phyloP scores from a whole-genome alignment of 1,140 invertebrate species.

The Papilio xuthus region DNA sequence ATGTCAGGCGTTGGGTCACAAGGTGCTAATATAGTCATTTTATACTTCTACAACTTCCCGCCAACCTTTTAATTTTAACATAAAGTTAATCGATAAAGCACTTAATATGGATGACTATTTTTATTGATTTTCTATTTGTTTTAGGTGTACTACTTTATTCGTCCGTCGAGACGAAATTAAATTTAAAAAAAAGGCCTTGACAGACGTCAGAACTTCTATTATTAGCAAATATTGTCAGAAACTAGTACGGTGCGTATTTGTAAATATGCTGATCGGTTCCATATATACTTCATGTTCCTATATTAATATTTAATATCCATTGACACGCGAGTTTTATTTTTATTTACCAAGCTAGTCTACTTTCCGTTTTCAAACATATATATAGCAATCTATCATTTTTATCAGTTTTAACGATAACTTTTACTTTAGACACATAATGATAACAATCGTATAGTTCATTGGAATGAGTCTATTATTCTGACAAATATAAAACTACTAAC shows the following conservation, averaged over 20 bases:
- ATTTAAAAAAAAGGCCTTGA: too few species aligned
- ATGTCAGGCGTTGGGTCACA: not conserved
- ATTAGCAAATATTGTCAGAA: not conserved
- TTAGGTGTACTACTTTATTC: too few species aligned
- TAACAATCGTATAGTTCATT: too few species aligned
- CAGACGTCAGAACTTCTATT: constrained; percentile 2
- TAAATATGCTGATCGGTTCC: not conserved
- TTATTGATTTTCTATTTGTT: not conserved
- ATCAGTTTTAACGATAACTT: too few species aligned
- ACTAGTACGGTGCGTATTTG: not conserved
- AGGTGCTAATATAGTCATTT: not conserved
- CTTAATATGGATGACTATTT: too few species aligned
- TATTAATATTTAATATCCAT: not conserved
- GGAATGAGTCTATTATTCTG: too few species aligned
- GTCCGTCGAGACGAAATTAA: too few species aligned
- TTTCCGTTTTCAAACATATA: not conserved
- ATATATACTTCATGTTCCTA: not conserved
- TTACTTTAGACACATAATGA: too few species aligned
- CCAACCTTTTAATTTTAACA: not conserved
- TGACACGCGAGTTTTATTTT: not conserved
- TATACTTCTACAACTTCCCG: not conserved
- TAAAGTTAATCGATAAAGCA: not conserved
- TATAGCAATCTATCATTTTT: too few species aligned
- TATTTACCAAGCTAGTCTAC: not conserved
- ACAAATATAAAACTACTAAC: too few species aligned